phyloP scores from a whole-genome alignment of 2,113 vertebrate genomes.

The Periophthalmodon schlosseri region DNA sequence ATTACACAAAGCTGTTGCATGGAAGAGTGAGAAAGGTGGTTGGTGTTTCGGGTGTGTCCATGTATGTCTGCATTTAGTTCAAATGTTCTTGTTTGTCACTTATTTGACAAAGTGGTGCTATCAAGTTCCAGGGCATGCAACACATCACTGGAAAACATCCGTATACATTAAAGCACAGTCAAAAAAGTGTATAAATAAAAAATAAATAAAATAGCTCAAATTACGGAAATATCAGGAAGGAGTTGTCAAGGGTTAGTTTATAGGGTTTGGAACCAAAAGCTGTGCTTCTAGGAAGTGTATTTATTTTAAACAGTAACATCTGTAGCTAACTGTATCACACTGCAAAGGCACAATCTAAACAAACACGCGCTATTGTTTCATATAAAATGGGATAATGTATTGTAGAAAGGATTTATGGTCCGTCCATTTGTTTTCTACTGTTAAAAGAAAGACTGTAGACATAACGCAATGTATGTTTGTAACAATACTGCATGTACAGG shows the following conservation, averaged over 20 bases:
- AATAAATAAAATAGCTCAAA: not conserved
- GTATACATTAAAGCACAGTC: too few relatives aligned
- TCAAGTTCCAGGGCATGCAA: not conserved
- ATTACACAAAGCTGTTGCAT: conserved; percentile 15
- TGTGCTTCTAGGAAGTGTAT: conserved; percentile 26
- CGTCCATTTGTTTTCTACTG: too few relatives aligned
- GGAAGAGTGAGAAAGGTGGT: not conserved
- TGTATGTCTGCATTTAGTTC: not conserved
- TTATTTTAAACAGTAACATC: not conserved
- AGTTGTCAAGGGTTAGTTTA: not conserved
- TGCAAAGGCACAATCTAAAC: too few relatives aligned
- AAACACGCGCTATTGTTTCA: too few relatives aligned
- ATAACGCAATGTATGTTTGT: not conserved
- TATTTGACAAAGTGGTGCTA: not conserved
- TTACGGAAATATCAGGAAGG: not conserved
- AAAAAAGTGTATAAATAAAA: too few relatives aligned
- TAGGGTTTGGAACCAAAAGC: conserved; percentile 14
- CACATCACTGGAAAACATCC: too few relatives aligned
- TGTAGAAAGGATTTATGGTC: too few relatives aligned
- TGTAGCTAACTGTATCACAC: not conserved
- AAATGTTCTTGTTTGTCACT: not conserved
- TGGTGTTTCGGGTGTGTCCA: not conserved
- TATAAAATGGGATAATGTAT: too few relatives aligned
- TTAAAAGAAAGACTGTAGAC: not conserved
- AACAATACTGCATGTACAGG: not conserved